Conservation (phyloP, 1,140 invertebrate species). For the Batillaria attramentaria region DNA sequence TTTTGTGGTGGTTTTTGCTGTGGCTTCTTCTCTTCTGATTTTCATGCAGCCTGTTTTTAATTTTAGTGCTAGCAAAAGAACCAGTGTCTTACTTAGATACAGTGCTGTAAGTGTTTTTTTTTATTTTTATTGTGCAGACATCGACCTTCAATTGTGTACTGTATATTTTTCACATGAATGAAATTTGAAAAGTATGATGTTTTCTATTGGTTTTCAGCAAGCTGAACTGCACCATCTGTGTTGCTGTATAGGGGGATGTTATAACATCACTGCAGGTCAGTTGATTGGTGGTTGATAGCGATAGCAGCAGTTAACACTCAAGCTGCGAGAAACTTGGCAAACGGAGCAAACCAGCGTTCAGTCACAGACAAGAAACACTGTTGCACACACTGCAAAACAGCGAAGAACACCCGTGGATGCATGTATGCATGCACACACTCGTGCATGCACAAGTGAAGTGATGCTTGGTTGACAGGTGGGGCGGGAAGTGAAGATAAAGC, state of each 20-base stretch:
- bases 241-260: slow-evolving; percentile 45
- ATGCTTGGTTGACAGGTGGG: too few relatives aligned
- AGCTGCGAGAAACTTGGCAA: background rate
- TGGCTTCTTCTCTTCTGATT: too few relatives aligned
- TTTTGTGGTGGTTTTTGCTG: too few relatives aligned
- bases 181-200: background rate
- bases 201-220: slow-evolving; percentile 25
- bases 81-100: background rate
- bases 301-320: background rate
- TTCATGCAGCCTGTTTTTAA: background rate
- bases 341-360: background rate
- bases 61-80: too few relatives aligned
- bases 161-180: background rate
- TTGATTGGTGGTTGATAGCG: background rate
- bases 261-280: slow-evolving; percentile 9
- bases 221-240: slow-evolving; percentile 50
- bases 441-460: too few relatives aligned
- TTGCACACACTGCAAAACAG: background rate
- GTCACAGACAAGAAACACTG: background rate
- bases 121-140: background rate
- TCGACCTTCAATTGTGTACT: background rate
- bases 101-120: background rate
- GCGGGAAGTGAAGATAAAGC: too few relatives aligned
- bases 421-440: background rate
- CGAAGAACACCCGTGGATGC: background rate